Conservation (phyloP, 2,888 invertebrate genomes). For the Mystacides longicornis region DNA sequence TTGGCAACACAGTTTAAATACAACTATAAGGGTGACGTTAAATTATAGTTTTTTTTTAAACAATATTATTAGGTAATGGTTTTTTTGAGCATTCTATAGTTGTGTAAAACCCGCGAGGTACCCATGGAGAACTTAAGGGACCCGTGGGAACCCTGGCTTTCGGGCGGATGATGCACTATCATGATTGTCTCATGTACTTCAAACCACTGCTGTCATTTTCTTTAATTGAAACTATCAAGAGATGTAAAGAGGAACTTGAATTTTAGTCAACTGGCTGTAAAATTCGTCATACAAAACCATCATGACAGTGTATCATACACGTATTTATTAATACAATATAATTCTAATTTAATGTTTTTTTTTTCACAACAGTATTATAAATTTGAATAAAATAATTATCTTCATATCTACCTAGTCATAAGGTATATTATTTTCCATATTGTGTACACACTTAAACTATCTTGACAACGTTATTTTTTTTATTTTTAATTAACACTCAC, state of each 20-base stretch:
- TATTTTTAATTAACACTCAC: background rate
- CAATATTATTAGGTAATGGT: background rate
- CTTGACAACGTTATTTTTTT: background rate
- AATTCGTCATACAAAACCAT: constrained; percentile 5
- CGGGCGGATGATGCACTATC: constrained; percentile 20
- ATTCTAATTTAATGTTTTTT: constrained; percentile 16
- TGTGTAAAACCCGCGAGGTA: constrained; percentile 16
- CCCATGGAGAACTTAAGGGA: constrained; percentile 16
- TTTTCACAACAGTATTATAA: constrained; percentile 23
- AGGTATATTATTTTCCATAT: constrained; percentile 14
- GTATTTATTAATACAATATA: constrained; percentile 9
- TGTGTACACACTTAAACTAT: background rate
- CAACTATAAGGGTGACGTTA: background rate
- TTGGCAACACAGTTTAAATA: too few species aligned
- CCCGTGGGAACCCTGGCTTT: constrained; percentile 23
- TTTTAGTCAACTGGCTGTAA: too few species aligned
- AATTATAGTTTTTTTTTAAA: background rate
- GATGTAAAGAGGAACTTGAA: background rate
- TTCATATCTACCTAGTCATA: constrained; percentile 27
- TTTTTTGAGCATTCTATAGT: constrained; percentile 9
- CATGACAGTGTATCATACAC: constrained; percentile 19
- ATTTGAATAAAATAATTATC: constrained; percentile 23
- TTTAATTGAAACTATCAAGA: background rate
- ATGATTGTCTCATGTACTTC: constrained; percentile 8
- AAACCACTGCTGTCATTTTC: background rate